These are phyloP conservation scores for Eubucco bourcierii DNA, from an alignment of 2,113 vertebrate species.

Conservation along the genomic window DNA sequence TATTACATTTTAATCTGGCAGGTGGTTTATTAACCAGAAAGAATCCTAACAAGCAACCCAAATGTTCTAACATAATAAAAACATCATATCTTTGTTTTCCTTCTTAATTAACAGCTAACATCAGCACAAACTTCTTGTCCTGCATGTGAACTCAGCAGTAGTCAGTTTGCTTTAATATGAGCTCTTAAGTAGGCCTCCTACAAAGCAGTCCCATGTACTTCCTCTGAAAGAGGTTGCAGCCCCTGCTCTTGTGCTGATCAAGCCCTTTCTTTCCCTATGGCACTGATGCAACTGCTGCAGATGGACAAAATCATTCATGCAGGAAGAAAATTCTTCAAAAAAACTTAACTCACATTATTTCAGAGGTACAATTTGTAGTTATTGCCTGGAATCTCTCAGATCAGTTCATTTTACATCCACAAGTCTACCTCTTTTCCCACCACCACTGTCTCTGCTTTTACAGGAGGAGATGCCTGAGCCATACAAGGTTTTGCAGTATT, in stretches of 20 bases:
- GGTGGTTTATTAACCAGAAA: background rate
- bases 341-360: background rate
- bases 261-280: background rate
- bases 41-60: background rate
- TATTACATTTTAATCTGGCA: background rate
- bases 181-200: background rate
- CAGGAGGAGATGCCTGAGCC: background rate
- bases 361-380: background rate
- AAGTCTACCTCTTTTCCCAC: background rate
- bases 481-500: background rate
- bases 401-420: background rate
- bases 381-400: background rate
- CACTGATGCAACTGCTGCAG: background rate
- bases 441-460: background rate
- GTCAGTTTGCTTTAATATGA: background rate
- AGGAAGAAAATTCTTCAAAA: background rate
- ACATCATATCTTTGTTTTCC: background rate
- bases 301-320: background rate
- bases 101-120: background rate
- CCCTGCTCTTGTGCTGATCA: background rate
- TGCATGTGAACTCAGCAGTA: background rate
- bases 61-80: background rate
- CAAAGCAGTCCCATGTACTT: background rate
- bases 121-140: background rate
- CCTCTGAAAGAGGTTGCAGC: background rate